These are phyloP conservation scores for Strigamia transsilvanica DNA, from an alignment of 2,888 invertebrate species.

Conservation along the genomic window DNA sequence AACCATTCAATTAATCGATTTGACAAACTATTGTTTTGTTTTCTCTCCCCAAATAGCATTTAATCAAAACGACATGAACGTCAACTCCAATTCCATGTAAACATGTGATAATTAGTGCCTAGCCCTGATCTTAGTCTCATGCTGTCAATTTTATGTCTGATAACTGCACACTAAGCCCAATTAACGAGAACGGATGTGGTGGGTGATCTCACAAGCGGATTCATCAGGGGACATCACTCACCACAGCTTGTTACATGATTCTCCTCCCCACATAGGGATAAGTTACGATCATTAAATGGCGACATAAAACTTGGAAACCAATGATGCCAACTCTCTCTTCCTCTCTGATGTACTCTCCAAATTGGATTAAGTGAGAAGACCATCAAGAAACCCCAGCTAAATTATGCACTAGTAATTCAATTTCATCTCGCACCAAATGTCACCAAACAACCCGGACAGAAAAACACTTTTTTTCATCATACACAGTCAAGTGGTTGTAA, in stretches of 20 bases:
- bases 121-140: background rate
- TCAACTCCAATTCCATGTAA: background rate
- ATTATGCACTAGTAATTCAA: background rate
- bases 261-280: background rate
- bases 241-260: background rate
- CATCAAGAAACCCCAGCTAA: too few species aligned
- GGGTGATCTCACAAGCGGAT: background rate
- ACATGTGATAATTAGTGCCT: background rate
- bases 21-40: too few species aligned
- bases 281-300: background rate
- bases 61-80: too few species aligned
- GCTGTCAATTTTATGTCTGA: background rate
- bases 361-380: too few species aligned
- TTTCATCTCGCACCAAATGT: background rate
- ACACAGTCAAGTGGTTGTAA: too few species aligned
- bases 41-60: too few species aligned
- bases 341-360: background rate
- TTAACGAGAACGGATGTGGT: slow-evolving; percentile 15
- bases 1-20: too few species aligned
- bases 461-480: too few species aligned
- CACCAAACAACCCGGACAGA: too few species aligned
- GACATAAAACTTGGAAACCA: background rate
- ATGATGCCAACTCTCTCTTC: background rate
- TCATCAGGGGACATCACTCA: background rate
- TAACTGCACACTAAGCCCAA: background rate